Evolutionary conservation across 2,113 vertebrate species (phyloP).

Genomic region (Sinocyclocheilus anophthalmus): DNA sequence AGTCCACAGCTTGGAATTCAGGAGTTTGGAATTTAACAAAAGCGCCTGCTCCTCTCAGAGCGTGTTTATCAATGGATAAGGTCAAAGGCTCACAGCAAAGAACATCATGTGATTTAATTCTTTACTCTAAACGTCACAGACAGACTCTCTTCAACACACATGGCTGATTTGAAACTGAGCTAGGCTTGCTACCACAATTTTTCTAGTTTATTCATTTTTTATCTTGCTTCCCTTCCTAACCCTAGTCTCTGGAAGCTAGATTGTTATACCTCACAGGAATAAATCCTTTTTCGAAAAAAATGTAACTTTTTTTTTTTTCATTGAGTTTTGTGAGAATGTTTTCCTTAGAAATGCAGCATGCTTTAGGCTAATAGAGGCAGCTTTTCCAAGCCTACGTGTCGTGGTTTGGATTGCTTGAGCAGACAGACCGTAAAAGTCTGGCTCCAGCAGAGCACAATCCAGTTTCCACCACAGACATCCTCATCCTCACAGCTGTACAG

Average conservation of each 20-base stretch:
- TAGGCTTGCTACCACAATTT: not conserved
- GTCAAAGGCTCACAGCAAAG: conserved; percentile 53
- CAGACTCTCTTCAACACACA: not conserved
- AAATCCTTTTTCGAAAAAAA: not conserved
- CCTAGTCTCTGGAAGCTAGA: not conserved
- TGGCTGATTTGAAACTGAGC: not conserved
- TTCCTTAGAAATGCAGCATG: not conserved
- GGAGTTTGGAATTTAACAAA: conserved; percentile 68
- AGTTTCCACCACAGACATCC: conserved; percentile 7
- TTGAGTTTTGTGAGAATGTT: not conserved
- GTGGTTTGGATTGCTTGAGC: conserved; percentile 16
- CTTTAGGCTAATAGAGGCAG: not conserved
- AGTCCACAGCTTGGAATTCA: conserved; percentile 69
- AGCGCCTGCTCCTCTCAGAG: conserved; percentile 54
- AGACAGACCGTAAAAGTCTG: conserved; percentile 1
- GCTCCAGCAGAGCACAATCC: conserved; percentile 8
- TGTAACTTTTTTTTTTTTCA: not conserved
- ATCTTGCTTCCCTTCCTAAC: not conserved
- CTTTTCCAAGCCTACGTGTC: not conserved
- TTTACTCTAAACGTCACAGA: not conserved
- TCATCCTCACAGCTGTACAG: not conserved
- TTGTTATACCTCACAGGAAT: not conserved
- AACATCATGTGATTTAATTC: conserved; percentile 12
- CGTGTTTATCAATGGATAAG: conserved; percentile 57
- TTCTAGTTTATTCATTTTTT: not conserved